phyloP scores from a whole-genome alignment of 2,888 invertebrate genomes.

The Thymelicus acteon region DNA sequence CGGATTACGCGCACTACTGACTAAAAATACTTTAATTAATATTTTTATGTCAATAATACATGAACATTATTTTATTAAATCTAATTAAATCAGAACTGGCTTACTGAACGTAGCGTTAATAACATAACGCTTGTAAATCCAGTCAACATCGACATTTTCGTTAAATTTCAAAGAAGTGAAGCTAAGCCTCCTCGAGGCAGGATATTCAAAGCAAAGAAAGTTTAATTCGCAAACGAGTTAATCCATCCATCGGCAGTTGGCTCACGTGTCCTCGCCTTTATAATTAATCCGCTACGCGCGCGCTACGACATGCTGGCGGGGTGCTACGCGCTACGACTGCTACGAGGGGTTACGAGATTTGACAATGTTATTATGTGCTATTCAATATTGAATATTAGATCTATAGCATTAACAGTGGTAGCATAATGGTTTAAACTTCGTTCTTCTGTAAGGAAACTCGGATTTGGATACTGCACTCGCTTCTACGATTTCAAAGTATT shows the following conservation, averaged over 20 bases:
- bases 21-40: no score
- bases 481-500: neutral
- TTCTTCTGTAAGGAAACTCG: no score
- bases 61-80: no score
- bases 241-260: conserved; percentile 33
- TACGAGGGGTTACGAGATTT: conserved; percentile 14
- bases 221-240: conserved; percentile 33
- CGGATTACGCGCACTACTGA: no score
- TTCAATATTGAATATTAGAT: no score
- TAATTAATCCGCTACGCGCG: conserved; percentile 35
- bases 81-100: no score
- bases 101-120: no score
- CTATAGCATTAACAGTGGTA: no score
- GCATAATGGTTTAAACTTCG: no score
- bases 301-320: conserved; percentile 24
- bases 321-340: conserved; percentile 24
- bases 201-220: conserved; percentile 17
- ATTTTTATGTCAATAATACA: no score
- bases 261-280: conserved; percentile 36
- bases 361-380: neutral
- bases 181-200: conserved; percentile 6
- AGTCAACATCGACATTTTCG: neutral
- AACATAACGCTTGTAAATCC: no score
- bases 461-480: no score
- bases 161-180: neutral